Percentiles rank a stretch among this genome's conserved stretches.
phyloP scores from a whole-genome alignment of 2,888 invertebrate species.

The Ametastegia equiseti region DNA sequence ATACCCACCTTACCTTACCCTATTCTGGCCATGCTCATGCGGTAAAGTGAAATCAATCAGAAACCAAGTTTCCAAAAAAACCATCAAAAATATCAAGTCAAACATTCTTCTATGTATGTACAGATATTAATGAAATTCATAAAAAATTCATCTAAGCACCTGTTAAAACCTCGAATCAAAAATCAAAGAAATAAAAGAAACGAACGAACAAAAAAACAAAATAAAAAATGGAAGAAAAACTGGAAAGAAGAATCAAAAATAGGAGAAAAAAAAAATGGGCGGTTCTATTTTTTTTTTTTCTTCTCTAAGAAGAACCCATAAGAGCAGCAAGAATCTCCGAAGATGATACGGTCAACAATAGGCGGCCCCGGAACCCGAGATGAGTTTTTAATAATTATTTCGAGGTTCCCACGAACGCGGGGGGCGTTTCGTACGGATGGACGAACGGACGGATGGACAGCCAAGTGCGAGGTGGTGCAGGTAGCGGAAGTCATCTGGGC shows the following conservation, averaged over 20 bases:
- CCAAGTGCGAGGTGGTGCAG: slow-evolving; percentile 68
- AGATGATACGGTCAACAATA: slow-evolving; percentile 75
- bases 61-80: background rate
- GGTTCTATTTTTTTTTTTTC: slow-evolving; percentile 48
- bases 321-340: slow-evolving; percentile 69
- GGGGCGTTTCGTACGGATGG: slow-evolving; percentile 70
- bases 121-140: too few relatives aligned
- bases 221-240: background rate
- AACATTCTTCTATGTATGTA: too few relatives aligned
- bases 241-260: slow-evolving; percentile 47
- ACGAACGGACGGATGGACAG: slow-evolving; percentile 61
- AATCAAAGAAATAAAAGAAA: background rate
- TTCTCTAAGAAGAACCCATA: slow-evolving; percentile 53
- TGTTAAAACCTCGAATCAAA: too few relatives aligned
- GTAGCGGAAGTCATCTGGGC: slow-evolving; percentile 75
- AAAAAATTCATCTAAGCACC: too few relatives aligned
- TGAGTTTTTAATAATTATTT: slow-evolving; percentile 74
- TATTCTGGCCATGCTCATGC: too few relatives aligned
- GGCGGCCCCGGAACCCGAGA: slow-evolving; percentile 69
- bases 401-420: slow-evolving; percentile 75
- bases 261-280: slow-evolving; percentile 50
- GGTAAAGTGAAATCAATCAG: background rate
- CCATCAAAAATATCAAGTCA: background rate
- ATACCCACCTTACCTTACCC: background rate
- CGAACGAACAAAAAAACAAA: background rate